Percentiles rank a stretch among this genome's conserved stretches.
phyloP scores from a whole-genome alignment of 1,140 invertebrate genomes.

The Sycobia sp. region DNA sequence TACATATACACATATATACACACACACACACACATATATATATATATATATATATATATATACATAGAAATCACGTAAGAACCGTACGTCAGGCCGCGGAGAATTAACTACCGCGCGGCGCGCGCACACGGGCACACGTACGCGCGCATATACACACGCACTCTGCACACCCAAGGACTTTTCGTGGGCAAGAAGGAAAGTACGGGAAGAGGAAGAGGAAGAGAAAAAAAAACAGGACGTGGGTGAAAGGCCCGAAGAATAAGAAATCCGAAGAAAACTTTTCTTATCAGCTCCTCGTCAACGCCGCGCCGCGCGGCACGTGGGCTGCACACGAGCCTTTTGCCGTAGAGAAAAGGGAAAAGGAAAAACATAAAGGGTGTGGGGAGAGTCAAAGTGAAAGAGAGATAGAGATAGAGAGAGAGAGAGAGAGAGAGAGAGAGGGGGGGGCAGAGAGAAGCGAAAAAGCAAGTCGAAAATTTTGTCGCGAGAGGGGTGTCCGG shows the following conservation, averaged over 20 bases:
- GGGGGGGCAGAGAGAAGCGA: not conserved
- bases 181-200: too few species aligned
- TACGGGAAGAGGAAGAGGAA: not conserved
- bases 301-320: not conserved
- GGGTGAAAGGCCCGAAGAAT: not conserved
- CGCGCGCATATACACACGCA: not conserved
- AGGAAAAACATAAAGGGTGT: not conserved
- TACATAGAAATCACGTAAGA: constrained; percentile 34
- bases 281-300: constrained; percentile 20
- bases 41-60: too few species aligned
- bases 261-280: constrained; percentile 10
- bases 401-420: too few species aligned
- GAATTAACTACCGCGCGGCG: constrained; percentile 15
- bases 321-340: too few species aligned
- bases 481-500: too few species aligned
- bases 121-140: not conserved
- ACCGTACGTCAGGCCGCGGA: not conserved
- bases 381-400: not conserved
- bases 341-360: too few species aligned
- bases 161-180: too few species aligned
- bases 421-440: too few species aligned
- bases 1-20: too few species aligned
- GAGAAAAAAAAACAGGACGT: not conserved
- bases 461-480: constrained; percentile 24
- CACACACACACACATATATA: too few species aligned